Base-by-base conservation (phyloP, 1,140 invertebrate genomes). In the Orussus abietinus region DNA sequence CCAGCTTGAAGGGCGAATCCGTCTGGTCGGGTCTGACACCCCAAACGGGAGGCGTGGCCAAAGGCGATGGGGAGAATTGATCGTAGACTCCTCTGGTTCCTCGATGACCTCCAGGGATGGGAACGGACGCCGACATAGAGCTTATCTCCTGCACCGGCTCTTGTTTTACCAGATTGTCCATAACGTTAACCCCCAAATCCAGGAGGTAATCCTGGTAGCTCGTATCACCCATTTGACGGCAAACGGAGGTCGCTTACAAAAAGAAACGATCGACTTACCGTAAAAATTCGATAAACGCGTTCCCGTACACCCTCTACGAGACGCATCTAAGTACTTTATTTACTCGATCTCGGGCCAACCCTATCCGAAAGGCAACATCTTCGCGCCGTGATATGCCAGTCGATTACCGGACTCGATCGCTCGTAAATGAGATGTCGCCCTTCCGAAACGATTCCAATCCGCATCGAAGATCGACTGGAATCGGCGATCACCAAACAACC, bases 31-130 rank as follows among this genome's bases (percentile, higher is more conserved):
- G 35, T 14, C 61, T 55, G 3, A 53, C 54, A 3, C 48, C 53
- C 70, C 70, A 73, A 4, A 52, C 38, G 0, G 66, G 59, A 6
- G 61, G 38, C 7, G 52, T 47, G 0, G 64, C 49, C 7, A 73
- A 30, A 0, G 70, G 70, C 0, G 70, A 73, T 1, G 70, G 70
- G 7, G 70, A 73, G 41, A 73, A 72, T 43, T 73, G 70, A 22
- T 70, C 65, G 10, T 70, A 69, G 5, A 58, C 40, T 5, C 61
- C 63, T 14, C 64, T 46, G 1, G 47, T 38, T 1, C 64, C 59
- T 9, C 69, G 47, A 34, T 72, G 69, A 17, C 68, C 57, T 4
- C 70, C 67, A 0, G 71, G 71, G 26, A 74, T 74, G 9, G 71
- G 71, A 4, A 74, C 68, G 0, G 70, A 73, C 0, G 71, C 71